Base-by-base conservation (phyloP, 2,113 vertebrate genomes). In the Ancistrus triradiatus region DNA sequence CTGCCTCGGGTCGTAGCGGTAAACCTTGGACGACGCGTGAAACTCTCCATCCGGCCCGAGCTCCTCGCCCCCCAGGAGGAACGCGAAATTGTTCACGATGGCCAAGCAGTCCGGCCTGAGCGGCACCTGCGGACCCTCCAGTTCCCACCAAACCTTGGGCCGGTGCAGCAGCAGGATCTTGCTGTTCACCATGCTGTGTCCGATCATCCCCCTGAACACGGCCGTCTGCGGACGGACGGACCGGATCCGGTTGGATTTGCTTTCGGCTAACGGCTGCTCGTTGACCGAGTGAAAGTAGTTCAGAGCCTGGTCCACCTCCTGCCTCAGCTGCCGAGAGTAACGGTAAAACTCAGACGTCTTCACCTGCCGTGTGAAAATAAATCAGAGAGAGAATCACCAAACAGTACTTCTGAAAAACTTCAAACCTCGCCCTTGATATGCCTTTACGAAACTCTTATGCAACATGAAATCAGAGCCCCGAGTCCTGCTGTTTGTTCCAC, bases 171-270 rank as follows among this genome's bases (percentile, higher is more conserved):
- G 90, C 60, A 98, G 91, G 77, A 98, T 97, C 87, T 98, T 98
- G 83, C 93, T 98, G 84, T 98, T 98, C 74, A 98, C 96, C 96
- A 98, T 98, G 79, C 96, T 98, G 87, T 98, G 95, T 71, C 96
- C 96, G 74, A 98, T 98, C 96, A 98, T 98, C 53, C 95, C 96
- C 74, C 96, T 88, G 85, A 98, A 98, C 49, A 98, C 96, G 65
- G 95, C 92, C 22, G 95, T 98, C 85, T 98, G 96, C 7, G 93
- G 91, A 69, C 96, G 94, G 63, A 92, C 91, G 31, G 96, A 98
- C 78, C 95, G 93, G 74, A 98, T 97, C 42, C 91, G 92, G 84
- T 94, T 97, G 62, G 92, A 91, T 77, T 92, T 93, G 69, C 91
- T 92, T 73, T 94, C 95, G 82, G 93, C 88, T 82, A 98, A 84